Conservation (phyloP, 2,797 vertebrate genomes). For the Margarornis squamiger region DNA sequence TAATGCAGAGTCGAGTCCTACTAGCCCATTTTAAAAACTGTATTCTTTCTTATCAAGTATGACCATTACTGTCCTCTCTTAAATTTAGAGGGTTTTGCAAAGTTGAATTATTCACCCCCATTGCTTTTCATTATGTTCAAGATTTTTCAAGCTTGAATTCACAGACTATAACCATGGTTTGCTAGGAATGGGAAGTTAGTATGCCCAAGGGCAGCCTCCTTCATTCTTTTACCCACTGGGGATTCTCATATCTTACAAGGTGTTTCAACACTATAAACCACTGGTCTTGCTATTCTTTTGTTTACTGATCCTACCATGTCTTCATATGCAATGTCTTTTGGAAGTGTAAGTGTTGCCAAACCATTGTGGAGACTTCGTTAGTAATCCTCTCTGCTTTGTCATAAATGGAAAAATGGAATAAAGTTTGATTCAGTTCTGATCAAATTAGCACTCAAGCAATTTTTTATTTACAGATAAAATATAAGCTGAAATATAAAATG, state of each 20-base stretch:
- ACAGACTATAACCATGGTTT: background rate
- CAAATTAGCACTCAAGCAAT: background rate
- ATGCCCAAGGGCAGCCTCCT: background rate
- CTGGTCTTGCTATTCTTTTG: background rate
- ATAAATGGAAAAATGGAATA: background rate
- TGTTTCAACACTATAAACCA: background rate
- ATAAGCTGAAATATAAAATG: background rate
- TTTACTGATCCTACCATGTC: background rate
- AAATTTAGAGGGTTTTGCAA: background rate
- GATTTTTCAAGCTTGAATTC: background rate
- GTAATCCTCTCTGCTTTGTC: background rate
- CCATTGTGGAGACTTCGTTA: background rate
- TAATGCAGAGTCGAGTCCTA: background rate
- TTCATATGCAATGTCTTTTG: background rate
- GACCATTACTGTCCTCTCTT: background rate
- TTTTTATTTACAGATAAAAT: background rate
- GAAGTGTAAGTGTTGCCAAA: background rate
- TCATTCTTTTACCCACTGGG: background rate
- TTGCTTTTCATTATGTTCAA: background rate
- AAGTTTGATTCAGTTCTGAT: background rate
- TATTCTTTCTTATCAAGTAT: background rate
- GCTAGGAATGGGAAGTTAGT: background rate
- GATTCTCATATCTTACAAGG: background rate
- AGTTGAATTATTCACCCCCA: background rate
- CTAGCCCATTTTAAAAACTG: background rate